phyloP scores from a whole-genome alignment of 1,140 invertebrate species.

The Papilio aristodemus region DNA sequence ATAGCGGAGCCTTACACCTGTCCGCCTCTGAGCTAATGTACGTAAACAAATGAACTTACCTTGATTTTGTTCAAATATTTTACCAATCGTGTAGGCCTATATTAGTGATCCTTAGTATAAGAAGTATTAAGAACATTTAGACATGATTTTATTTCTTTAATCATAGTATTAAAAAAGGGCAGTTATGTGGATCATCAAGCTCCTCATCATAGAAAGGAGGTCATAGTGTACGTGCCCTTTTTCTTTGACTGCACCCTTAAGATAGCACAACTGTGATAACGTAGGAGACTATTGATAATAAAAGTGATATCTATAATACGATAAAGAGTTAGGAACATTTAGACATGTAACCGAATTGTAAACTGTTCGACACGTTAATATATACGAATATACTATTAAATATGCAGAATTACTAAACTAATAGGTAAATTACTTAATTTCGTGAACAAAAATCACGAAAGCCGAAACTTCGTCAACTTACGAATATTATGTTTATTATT shows the following conservation, averaged over 20 bases:
- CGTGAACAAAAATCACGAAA: too few species aligned
- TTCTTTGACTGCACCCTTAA: not conserved
- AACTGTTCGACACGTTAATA: not conserved
- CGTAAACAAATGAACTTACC: not conserved
- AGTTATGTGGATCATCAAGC: too few species aligned
- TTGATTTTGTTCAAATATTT: slow-evolving; percentile 25
- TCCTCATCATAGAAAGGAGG: too few species aligned
- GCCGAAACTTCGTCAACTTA: too few species aligned
- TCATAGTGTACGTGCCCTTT: not conserved
- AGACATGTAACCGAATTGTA: not conserved
- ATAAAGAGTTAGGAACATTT: not conserved
- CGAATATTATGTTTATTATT: too few species aligned
- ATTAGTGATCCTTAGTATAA: not conserved
- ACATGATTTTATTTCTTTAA: not conserved
- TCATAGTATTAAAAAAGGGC: too few species aligned
- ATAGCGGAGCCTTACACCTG: slow-evolving; percentile 14
- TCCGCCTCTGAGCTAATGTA: slow-evolving; percentile 9
- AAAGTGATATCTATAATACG: not conserved
- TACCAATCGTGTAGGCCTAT: slow-evolving; percentile 19
- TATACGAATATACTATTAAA: too few species aligned
- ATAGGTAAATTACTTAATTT: too few species aligned
- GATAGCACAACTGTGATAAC: slow-evolving; percentile 4
- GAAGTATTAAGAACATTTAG: slow-evolving; percentile 1
- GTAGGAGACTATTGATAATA: slow-evolving; percentile 6
- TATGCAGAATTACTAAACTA: too few species aligned